These are phyloP conservation scores for Prenolepis imparis DNA, from an alignment of 2,888 invertebrate genomes.

Conservation along the genomic window DNA sequence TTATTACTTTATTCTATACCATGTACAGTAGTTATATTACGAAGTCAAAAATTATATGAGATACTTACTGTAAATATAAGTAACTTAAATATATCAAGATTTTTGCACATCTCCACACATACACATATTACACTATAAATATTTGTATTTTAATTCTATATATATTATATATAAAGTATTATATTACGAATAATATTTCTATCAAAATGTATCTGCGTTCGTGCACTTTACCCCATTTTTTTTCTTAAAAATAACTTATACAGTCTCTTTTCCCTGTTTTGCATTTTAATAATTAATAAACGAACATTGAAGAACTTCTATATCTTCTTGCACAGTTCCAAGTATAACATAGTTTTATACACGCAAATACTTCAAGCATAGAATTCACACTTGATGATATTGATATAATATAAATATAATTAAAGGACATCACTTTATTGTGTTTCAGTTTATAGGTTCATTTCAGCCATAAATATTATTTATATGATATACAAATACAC, in stretches of 20 bases:
- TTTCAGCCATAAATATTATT: slow-evolving; percentile 59
- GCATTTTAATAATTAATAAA: background rate
- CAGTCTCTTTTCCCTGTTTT: background rate
- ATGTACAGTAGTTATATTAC: background rate
- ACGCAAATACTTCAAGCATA: background rate
- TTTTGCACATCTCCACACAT: background rate
- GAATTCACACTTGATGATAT: slow-evolving; percentile 26
- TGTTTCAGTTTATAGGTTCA: slow-evolving; percentile 49
- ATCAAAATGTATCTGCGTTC: background rate
- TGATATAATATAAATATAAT: slow-evolving; percentile 50
- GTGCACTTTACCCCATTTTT: background rate
- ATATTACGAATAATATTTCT: background rate
- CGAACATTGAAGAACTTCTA: background rate
- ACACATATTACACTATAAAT: background rate
- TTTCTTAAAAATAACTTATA: slow-evolving; percentile 5
- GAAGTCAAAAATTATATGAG: background rate
- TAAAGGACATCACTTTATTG: slow-evolving; percentile 65
- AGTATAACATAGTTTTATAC: slow-evolving; percentile 1
- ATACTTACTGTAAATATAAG: slow-evolving; percentile 23
- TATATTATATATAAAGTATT: background rate
- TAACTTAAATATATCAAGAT: background rate
- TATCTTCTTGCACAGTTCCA: slow-evolving; percentile 1
- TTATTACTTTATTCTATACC: background rate
- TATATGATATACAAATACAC: slow-evolving; percentile 64
- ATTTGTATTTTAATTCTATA: background rate